phyloP scores from a whole-genome alignment of 2,113 vertebrate genomes.

The Pseudorectes ferrugineus region DNA sequence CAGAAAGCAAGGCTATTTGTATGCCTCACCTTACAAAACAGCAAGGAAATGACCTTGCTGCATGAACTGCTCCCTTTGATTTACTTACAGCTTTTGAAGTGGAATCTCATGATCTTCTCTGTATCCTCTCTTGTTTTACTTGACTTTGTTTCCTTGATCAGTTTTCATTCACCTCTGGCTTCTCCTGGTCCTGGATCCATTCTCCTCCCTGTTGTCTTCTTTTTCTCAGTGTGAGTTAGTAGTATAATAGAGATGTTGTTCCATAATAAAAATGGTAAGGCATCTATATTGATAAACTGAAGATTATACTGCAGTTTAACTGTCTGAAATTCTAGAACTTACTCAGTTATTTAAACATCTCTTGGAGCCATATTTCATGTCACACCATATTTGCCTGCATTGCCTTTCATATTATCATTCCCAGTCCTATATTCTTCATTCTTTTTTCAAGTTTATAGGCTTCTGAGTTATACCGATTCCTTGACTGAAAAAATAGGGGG shows the following conservation, averaged over 20 bases:
- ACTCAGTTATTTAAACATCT: neutral
- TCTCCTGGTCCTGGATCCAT: neutral
- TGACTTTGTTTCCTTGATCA: neutral
- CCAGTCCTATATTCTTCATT: neutral
- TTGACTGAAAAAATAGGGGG: neutral
- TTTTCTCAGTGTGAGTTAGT: neutral
- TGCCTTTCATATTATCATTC: neutral
- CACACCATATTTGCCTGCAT: neutral
- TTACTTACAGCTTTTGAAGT: neutral
- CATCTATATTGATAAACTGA: neutral
- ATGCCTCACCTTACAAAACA: neutral
- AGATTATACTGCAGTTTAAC: neutral
- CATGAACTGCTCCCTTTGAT: neutral
- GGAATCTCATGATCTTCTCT: neutral
- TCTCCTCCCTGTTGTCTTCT: neutral
- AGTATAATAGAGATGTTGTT: neutral
- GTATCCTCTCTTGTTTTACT: neutral
- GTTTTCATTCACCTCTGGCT: neutral
- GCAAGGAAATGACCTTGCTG: neutral
- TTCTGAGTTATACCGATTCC: neutral
- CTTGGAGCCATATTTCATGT: neutral
- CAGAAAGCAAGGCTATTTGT: neutral
- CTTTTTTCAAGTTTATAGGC: neutral
- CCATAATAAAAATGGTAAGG: neutral
- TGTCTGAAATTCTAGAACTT: neutral